Conservation (phyloP, 2,888 invertebrate genomes). For the Axea sp. region DNA sequence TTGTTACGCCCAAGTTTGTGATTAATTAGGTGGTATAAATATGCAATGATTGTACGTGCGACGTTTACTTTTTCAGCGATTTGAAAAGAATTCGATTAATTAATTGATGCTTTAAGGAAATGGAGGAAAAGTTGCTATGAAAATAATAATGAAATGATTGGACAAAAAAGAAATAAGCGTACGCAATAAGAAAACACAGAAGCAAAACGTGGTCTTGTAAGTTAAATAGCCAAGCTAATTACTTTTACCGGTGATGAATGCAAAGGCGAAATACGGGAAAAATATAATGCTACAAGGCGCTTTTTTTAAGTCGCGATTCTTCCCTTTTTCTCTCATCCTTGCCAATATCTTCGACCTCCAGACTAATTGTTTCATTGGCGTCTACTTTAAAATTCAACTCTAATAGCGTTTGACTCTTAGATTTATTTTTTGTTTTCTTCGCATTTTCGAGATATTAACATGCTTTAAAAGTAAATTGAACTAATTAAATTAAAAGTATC, state of each 20-base stretch:
- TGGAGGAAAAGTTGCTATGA: no score
- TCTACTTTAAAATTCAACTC: slow-evolving; percentile 4
- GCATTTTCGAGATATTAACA: no score
- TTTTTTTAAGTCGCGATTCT: slow-evolving; percentile 31
- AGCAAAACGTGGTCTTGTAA: slow-evolving; percentile 35
- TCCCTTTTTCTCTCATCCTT: slow-evolving; percentile 9
- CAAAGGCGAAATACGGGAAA: slow-evolving; percentile 22
- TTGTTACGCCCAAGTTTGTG: no score
- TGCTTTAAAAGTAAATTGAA: no score
- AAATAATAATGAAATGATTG: background rate
- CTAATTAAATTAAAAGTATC: no score
- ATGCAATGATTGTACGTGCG: no score
- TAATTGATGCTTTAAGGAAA: no score
- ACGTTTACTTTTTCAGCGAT: no score
- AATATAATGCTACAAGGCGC: slow-evolving; percentile 14
- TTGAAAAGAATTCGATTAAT: no score
- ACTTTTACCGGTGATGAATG: slow-evolving; percentile 34
- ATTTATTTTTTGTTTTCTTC: no score
- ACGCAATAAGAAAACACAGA: slow-evolving; percentile 11
- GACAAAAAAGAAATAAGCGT: background rate
- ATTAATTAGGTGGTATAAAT: no score
- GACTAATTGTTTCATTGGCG: slow-evolving; percentile 24
- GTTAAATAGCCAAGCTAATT: slow-evolving; percentile 36
- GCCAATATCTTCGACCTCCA: slow-evolving; percentile 19
- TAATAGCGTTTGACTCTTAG: no score